Base-by-base conservation (phyloP, 2,797 vertebrate genomes). In the Gastrophryne carolinensis region DNA sequence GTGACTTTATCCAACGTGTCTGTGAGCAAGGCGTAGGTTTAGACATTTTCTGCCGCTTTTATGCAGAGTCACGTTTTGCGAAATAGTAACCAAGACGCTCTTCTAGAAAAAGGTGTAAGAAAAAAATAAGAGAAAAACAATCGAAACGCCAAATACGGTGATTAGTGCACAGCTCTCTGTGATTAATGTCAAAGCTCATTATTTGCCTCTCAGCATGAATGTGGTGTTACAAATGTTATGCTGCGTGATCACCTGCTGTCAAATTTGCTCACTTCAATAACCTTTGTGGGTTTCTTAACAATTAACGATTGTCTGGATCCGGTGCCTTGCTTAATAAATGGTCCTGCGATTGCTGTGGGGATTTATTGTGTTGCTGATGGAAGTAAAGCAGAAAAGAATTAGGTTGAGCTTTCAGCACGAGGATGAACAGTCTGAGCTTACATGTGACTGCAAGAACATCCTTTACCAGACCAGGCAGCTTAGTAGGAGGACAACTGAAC, bases 371-470 rank as follows among this genome's bases (percentile, higher is more conserved):
- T n/a, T n/a, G 29, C 32, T 57, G 21, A 65, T 57, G 61, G 65
- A 71, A 60, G 50, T 49, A 63, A 57, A 72, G 39, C 24, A 66
- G 29, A 34, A 12, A 58, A 72, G 75, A 66, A 78, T 78, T 78
- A 72, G 68, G 61, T 26, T 78, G 75, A 72, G 57, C 68, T 72
- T 29, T 61, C 52, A 27, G 61, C 75, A 78, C 60, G 75, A 65
- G 68, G 75, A 78, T 72, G 29, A 37, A 58, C 37, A 57, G 68
- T 58, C 41, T 72, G 68, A 17, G 37, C 41, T 56, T 72, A 52
- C 75, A 78, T 78, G 75, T 78, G 75, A 78, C 52, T 47, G 23
- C 8, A 9, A 47, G 61, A 78, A 72, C 52, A 72, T 72, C 75
- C 75, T 64, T 29, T 72, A 24, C 61, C 53, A 78, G 68, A 52